Evolutionary conservation across 2,888 invertebrate genomes (phyloP).

Genomic region (Gari tellinella): DNA sequence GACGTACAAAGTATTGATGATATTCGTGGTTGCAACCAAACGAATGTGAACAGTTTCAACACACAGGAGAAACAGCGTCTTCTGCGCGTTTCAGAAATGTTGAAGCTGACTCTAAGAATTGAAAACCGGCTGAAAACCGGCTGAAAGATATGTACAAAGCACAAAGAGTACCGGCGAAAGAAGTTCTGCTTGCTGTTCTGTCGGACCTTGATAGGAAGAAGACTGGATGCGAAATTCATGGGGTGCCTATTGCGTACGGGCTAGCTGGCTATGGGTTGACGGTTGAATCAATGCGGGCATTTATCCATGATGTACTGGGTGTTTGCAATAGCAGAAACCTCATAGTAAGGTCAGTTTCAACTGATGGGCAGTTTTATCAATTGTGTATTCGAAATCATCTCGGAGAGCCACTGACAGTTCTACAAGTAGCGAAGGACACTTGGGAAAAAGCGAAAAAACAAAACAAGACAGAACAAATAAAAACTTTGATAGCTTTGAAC

Average conservation of each 20-base stretch:
- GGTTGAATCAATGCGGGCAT: conserved; percentile 4
- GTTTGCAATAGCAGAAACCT: too few relatives aligned
- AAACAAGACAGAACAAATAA: conserved; percentile 11
- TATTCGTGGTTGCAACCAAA: too few relatives aligned
- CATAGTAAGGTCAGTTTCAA: conserved; percentile 13
- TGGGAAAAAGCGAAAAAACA: conserved; percentile 18
- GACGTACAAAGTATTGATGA: too few relatives aligned
- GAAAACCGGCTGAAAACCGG: too few relatives aligned
- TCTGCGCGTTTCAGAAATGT: too few relatives aligned
- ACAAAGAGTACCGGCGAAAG: conserved; percentile 18
- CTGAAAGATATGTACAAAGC: conserved; percentile 7
- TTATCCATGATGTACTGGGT: not conserved
- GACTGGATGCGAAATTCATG: not conserved
- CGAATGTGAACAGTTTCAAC: too few relatives aligned
- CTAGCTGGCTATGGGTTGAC: conserved; percentile 22
- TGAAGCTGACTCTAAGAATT: too few relatives aligned
- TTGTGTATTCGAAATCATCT: not conserved
- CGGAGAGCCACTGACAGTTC: conserved; percentile 15
- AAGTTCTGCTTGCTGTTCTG: conserved; percentile 23
- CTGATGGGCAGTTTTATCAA: conserved; percentile 20
- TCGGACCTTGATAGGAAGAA: conserved; percentile 21
- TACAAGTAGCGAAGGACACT: conserved; percentile 14
- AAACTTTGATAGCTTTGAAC: conserved; percentile 3
- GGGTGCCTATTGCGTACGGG: conserved; percentile 19
- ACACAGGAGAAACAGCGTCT: too few relatives aligned